Percentiles rank a stretch among this genome's conserved stretches.
These are phyloP conservation scores for Aradophagus sp. DNA, from an alignment of 1,140 invertebrate species.

Conservation along the genomic window DNA sequence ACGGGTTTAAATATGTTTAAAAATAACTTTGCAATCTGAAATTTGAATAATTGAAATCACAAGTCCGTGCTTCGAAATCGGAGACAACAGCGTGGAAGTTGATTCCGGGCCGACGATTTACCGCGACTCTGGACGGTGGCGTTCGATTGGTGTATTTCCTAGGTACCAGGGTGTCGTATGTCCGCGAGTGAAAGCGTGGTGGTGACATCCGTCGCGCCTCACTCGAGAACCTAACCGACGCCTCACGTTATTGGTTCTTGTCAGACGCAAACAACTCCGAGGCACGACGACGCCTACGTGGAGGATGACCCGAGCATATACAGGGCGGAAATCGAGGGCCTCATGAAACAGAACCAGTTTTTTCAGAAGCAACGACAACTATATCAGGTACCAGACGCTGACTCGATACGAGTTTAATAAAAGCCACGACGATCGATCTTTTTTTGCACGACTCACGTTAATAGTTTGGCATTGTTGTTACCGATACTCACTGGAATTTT, in stretches of 20 bases:
- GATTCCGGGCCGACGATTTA: too few relatives aligned
- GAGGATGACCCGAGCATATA: slow-evolving; percentile 81
- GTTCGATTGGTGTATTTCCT: slow-evolving; percentile 54
- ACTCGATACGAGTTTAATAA: too few relatives aligned
- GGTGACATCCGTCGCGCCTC: slow-evolving; percentile 71
- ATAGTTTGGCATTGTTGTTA: too few relatives aligned
- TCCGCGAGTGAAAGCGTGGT: slow-evolving; percentile 72
- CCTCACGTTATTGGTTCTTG: slow-evolving; percentile 66
- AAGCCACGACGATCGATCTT: too few relatives aligned
- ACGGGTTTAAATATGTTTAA: too few relatives aligned
- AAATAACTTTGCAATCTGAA: too few relatives aligned
- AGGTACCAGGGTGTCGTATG: slow-evolving; percentile 68
- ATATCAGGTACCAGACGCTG: slow-evolving; percentile 72
- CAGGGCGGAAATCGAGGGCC: slow-evolving; percentile 83
- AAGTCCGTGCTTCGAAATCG: too few relatives aligned
- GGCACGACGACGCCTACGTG: slow-evolving; percentile 70
- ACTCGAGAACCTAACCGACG: slow-evolving; percentile 69
- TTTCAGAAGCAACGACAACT: slow-evolving; percentile 69
- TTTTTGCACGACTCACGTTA: too few relatives aligned
- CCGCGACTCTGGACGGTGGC: too few relatives aligned
- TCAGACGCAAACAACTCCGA: slow-evolving; percentile 67
- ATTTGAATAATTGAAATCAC: too few relatives aligned
- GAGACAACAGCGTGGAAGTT: too few relatives aligned
- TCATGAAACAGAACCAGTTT: slow-evolving; percentile 84
- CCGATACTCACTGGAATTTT: too few relatives aligned